Evolutionary conservation across 2,888 invertebrate genomes (phyloP).

Genomic region (Odontomyia ornata): DNA sequence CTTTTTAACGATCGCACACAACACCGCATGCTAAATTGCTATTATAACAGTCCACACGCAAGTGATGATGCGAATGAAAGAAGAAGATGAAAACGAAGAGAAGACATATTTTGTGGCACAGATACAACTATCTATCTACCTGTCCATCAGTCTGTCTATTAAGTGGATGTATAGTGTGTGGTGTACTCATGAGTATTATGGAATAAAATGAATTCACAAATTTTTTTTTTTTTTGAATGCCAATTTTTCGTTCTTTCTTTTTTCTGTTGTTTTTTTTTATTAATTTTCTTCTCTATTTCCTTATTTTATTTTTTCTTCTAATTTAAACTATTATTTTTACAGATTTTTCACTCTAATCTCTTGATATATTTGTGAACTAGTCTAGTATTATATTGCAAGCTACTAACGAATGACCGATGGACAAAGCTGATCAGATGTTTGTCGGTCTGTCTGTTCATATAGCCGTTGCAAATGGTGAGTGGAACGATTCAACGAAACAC

Average conservation of each 20-base stretch:
- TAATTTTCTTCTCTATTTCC: not conserved
- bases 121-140: not conserved
- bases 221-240: not conserved
- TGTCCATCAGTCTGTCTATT: not conserved
- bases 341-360: too few species aligned
- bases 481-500: not conserved
- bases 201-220: not conserved
- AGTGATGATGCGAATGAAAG: not conserved
- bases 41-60: not conserved
- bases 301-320: not conserved
- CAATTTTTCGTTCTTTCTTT: not conserved
- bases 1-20: slow-evolving; percentile 20
- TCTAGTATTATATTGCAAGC: not conserved
- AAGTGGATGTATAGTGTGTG: not conserved
- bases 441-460: not conserved
- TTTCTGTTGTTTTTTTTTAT: too few species aligned
- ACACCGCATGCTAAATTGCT: slow-evolving; percentile 10
- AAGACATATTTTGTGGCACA: not conserved
- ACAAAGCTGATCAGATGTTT: not conserved
- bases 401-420: not conserved
- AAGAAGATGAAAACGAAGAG: not conserved
- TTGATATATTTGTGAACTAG: too few species aligned
- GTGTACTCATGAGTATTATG: not conserved
- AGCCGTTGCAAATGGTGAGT: not conserved
- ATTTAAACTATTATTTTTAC: too few species aligned